Evolutionary conservation across 2,113 vertebrate genomes (phyloP), one percentile per base, ranked within the genome.

Genomic region (Pimephales promelas): DNA sequence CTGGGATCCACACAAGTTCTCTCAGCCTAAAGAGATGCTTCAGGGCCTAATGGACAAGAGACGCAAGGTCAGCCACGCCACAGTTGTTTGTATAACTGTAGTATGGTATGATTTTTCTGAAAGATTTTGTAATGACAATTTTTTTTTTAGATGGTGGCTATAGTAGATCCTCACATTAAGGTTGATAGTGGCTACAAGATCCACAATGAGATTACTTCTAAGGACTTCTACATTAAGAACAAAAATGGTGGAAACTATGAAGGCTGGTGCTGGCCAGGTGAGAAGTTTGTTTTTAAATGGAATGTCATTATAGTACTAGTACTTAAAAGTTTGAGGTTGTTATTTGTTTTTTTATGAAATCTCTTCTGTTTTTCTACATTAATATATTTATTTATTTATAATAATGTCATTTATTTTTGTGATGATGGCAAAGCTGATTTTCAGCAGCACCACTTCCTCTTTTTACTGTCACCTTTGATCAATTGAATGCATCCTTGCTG

Each of bases 191-290:
- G 89, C 49, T 99, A 98, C 89, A 96, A 95, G 24, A 93, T 98
- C 43, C 96, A 99, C 22, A 93, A 93, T 0, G 96, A 97, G 90
- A 91, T 98, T 49, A 92, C 92, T 14, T 92, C 93, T 26, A 94
- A 81, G 3, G 93, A 92, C 47, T 95, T 95, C 64, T 97, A 95
- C 11, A 75, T 95, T 74, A 98, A 98, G 89, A 97, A 94, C n/a
- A 96, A 96, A 84, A 96, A 97, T 4, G 96, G 97, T 1, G 93
- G 87, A 13, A 97, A 98, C 90, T 99, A 98, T 0, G 96, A 98
- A 86, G 97, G 97, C 81, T 98, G 97, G 97, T 98, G 97, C 86
- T 98, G 97, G 97, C 97, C 97, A 91, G 97, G 97, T 98, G 89
- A 89, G 83, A 26, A 11, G n/a, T 45, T 24, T 31, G 34, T 22